A percentile compares a stretch with the other conserved stretches of the same genome.
These are phyloP conservation scores for Poecilia gillii DNA, from an alignment of 2,797 vertebrate species.

Conservation along the genomic window DNA sequence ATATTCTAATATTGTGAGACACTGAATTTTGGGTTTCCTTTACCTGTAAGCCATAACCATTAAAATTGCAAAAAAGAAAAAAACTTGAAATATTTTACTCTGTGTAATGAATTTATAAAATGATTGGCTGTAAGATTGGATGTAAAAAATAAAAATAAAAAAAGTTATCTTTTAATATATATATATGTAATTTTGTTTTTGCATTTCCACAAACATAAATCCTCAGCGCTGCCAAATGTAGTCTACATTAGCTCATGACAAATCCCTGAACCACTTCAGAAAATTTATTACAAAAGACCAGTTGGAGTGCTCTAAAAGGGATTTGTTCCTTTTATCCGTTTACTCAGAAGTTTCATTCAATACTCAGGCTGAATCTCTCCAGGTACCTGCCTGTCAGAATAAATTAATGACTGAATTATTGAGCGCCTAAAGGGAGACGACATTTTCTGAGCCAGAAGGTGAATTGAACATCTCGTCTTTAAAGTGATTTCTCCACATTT, in stretches of 20 bases:
- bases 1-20: no score
- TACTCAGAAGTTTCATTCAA: not conserved
- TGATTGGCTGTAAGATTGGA: no score
- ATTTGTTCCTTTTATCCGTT: not conserved
- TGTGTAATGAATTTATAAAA: no score
- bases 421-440: constrained; percentile 12
- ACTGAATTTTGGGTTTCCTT: no score
- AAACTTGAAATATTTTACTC: no score
- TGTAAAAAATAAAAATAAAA: not conserved
- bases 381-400: constrained; percentile 48
- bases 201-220: not conserved
- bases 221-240: not conserved
- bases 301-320: not conserved
- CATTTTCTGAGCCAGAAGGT: constrained; percentile 1
- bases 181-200: not conserved
- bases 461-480: not conserved
- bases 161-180: not conserved
- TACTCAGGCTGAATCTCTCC: constrained; percentile 42
- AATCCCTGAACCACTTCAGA: not conserved
- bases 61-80: no score
- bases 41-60: no score
- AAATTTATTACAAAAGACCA: not conserved
- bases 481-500: not conserved
- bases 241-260: not conserved
- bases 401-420: constrained; percentile 49